Evolutionary conservation across 2,113 vertebrate genomes (phyloP).

Genomic region (Herpetotheres cachinnans): DNA sequence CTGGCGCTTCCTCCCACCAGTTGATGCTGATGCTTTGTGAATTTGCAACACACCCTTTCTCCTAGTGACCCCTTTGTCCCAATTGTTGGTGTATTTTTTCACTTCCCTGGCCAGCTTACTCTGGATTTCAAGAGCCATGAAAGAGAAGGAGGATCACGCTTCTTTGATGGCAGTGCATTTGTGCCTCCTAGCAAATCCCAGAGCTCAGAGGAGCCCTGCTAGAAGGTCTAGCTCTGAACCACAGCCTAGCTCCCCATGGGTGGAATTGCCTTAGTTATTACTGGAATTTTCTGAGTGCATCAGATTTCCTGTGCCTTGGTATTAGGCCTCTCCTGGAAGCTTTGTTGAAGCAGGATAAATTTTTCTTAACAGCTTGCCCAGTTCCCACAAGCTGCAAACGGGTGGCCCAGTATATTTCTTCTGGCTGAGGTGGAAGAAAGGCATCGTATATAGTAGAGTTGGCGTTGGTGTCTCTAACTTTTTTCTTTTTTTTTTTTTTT

Average conservation of each 20-base stretch:
- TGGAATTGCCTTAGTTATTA: background rate
- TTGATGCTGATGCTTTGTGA: background rate
- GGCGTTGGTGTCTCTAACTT: background rate
- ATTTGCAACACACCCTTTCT: background rate
- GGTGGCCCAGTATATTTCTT: background rate
- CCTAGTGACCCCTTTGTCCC: background rate
- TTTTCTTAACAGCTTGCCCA: background rate
- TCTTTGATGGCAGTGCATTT: background rate
- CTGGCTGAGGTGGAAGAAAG: background rate
- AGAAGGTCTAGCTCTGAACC: background rate
- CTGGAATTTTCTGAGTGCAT: background rate
- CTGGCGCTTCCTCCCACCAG: background rate
- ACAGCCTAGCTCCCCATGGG: background rate
- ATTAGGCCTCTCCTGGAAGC: background rate
- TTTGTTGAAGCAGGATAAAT: background rate
- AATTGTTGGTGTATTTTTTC: background rate
- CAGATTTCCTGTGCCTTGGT: background rate
- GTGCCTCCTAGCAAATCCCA: background rate
- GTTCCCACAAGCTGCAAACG: background rate
- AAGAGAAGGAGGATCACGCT: background rate
- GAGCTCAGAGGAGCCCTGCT: background rate
- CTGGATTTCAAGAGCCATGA: background rate
- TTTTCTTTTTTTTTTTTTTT: background rate
- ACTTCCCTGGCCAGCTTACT: background rate
- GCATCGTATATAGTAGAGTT: background rate